Evolutionary conservation across 1,140 invertebrate species (phyloP), one percentile per base, ranked within the genome.

Genomic region (Hormaphis cornu): DNA sequence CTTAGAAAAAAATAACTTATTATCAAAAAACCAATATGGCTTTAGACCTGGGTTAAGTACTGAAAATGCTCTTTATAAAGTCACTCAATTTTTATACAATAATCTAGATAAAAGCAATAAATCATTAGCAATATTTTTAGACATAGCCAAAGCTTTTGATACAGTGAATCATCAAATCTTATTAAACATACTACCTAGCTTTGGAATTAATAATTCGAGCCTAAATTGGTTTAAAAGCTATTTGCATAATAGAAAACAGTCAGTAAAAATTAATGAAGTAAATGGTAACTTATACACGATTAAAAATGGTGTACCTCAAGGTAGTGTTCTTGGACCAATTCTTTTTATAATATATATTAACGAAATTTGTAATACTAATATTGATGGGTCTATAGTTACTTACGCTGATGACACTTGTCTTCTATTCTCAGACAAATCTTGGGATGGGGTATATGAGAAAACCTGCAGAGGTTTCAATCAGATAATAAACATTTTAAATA

Each of bases 91-190:
- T 22, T 33, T 66, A 24, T 35, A 46, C 4, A 33, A 22, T 30
- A 24, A 18, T 16, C 26, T 54, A 18, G 50, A 63, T 56, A 30
- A 42, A 14, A 30, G 69, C 10, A 40, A 54, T 14, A 52, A 40
- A 58, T 7, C 54, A 22, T 22, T 69, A 18, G 70, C 46, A 10
- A 53, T 72, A 10, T 71, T 71, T 35, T 69, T 66, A 10, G 72
- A 72, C 24, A n/a, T 72, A 16, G 30, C 20, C 6, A 71, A 71
- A 28, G 70, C 70, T 12, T 72, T 72, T 69, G 61, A 72, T 30
- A 50, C 48, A 9, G 59, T 72, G 3, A 50, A 72, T 66, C 70
- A 58, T 44, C 18, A 37, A 52, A 71, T 44, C 40, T 72, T 16
- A 24, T 72, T 48, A 30, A 46, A 63, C 3, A 72, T 69, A 58